Evolutionary conservation across 2,797 vertebrate species (phyloP).

Genomic region (Lagorchestes hirsutus): DNA sequence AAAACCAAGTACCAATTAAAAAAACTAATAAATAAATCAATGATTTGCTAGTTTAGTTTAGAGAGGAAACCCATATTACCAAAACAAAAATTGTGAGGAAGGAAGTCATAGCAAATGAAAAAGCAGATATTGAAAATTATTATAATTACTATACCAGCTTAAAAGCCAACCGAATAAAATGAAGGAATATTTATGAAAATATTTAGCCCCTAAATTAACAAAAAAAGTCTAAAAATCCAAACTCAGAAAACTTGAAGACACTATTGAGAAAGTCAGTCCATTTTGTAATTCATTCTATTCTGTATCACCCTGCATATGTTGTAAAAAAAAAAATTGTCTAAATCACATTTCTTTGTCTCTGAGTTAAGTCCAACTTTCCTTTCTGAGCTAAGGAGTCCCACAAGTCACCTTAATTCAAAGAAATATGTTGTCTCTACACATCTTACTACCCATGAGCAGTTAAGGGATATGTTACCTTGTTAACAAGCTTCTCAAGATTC

Average conservation of each 20-base stretch:
- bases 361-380: no score
- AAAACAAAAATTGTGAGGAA: not conserved
- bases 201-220: not conserved
- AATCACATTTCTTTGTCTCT: no score
- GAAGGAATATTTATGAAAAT: not conserved
- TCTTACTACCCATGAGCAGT: no score
- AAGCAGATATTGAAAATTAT: not conserved
- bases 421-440: no score
- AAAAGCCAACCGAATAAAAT: not conserved
- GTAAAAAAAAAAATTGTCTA: no score
- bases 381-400: no score
- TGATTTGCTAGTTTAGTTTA: not conserved
- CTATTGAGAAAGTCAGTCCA: not conserved
- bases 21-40: not conserved
- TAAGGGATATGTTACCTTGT: no score
- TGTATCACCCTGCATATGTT: no score
- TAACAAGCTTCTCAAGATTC: no score
- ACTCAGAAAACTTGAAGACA: not conserved
- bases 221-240: not conserved
- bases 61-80: not conserved
- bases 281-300: no score
- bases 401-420: no score
- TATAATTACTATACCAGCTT: not conserved
- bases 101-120: not conserved
- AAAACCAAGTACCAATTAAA: not conserved